These are phyloP conservation scores for Astropecten irregularis DNA, from an alignment of 53 echinoderm and acorn worm species.

Conservation along the genomic window DNA sequence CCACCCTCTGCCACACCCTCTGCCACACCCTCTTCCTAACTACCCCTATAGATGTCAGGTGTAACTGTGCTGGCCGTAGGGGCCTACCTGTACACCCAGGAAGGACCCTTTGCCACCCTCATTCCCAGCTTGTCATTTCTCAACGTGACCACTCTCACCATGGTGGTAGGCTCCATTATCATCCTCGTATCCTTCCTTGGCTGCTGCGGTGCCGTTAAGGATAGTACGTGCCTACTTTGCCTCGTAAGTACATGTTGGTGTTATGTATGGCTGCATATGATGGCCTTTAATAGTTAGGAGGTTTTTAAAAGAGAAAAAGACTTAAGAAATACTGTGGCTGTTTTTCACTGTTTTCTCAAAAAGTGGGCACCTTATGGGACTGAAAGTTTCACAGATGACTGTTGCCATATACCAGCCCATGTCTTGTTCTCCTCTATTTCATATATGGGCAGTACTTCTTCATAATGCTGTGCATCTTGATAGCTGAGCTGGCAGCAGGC, in stretches of 20 bases:
- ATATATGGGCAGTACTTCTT: conserved; percentile 74
- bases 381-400: too few relatives aligned
- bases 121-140: conserved; percentile 88
- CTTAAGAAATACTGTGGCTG: too few relatives aligned
- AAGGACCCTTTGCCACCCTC: conserved; percentile 90
- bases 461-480: conserved; percentile 64
- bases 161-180: conserved; percentile 72
- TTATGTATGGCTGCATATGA: background rate
- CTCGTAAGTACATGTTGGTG: conserved; percentile 1
- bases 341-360: too few relatives aligned
- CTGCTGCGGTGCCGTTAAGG: conserved; percentile 72
- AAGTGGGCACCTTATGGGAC: too few relatives aligned
- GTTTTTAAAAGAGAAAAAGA: background rate
- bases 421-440: too few relatives aligned
- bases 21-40: too few relatives aligned
- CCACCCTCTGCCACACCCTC: too few relatives aligned
- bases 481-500: conserved; percentile 71
- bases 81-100: conserved; percentile 61
- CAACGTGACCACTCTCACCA: conserved; percentile 81
- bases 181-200: conserved; percentile 79
- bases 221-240: conserved; percentile 26
- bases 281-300: too few relatives aligned
- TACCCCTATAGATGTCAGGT: conserved; percentile 69
- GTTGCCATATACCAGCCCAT: too few relatives aligned
- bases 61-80: conserved; percentile 72